Base-by-base conservation (phyloP, 2,113 vertebrate genomes). In the Galbula dea region DNA sequence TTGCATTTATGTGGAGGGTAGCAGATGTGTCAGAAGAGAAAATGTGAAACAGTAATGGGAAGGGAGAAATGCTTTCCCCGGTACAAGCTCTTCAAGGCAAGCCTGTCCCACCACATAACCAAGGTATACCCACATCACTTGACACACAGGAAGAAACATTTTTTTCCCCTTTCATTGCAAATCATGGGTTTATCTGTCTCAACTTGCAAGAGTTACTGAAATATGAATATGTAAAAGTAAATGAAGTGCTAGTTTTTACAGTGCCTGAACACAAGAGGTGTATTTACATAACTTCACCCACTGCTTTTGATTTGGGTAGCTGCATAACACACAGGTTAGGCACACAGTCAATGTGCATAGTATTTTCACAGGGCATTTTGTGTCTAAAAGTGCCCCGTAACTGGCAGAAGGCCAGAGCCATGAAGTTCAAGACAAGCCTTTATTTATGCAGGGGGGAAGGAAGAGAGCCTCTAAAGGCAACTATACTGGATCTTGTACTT, bases 1-100 rank as follows among this genome's bases (percentile, higher is more conserved):
- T n/a, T 48, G 30, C 10, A 5, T 29, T 80, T 15, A 2, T 1
- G 1, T 16, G 16, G 27, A 3, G 5, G 32, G 24, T 19, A 9
- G 18, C 9, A 15, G 48, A 18, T 5, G 15, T 29, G 34, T 29
- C 48, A 83, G 58, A 65, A 82, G 8, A 55, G 34, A 39, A 89
- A 81, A 57, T 29, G 36, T 8, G 1, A 63, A 83, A 59, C 3
- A 41, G 26, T 11, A 45, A 36, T 2, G 29, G 21, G 16, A 59
- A 81, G 18, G n/a, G 19, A 63, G 77, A 63, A 62, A 34, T 15
- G 9, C 15, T 76, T 16, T 73, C 45, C 23, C 3, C 48, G 61
- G 36, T 39, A 23, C 52, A 36, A 63, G 48, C 8, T 23, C 23
- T 19, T n/a, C 54, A 57, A 21, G 34, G 30, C 17, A 75, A 58